Conservation (phyloP, 1,140 invertebrate genomes). For the Drosophila tristis region DNA sequence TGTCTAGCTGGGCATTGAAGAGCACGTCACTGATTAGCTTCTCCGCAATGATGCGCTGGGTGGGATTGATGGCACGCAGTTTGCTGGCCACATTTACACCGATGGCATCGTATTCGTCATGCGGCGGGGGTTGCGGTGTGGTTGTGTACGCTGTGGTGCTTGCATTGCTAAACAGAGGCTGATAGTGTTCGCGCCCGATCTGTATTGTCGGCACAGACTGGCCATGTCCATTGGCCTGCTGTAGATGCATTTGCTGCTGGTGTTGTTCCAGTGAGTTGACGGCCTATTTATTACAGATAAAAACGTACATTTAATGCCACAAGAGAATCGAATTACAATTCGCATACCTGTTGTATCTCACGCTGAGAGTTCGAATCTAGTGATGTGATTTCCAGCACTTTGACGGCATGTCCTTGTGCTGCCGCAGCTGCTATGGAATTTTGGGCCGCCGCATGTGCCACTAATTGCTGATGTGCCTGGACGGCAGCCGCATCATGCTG, state of each 20-base stretch:
- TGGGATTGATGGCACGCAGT: constrained; percentile 80
- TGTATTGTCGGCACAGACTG: constrained; percentile 79
- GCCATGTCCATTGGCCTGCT: constrained; percentile 67
- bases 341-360: constrained; percentile 77
- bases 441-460: constrained; percentile 65
- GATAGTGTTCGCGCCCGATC: constrained; percentile 77
- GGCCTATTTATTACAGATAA: constrained; percentile 38
- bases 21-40: constrained; percentile 84
- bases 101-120: constrained; percentile 83
- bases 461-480: constrained; percentile 65
- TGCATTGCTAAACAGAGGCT: constrained; percentile 68
- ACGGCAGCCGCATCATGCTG: constrained; percentile 61
- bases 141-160: constrained; percentile 66
- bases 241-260: constrained; percentile 76
- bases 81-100: constrained; percentile 84
- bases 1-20: constrained; percentile 84
- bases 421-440: constrained; percentile 50
- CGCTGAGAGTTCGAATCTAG: constrained; percentile 79
- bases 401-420: constrained; percentile 67
- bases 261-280: constrained; percentile 80
- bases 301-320: neutral
- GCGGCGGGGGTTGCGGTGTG: constrained; percentile 46
- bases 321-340: neutral
- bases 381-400: constrained; percentile 79
- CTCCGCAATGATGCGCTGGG: constrained; percentile 84